Evolutionary conservation across 2,888 invertebrate genomes (phyloP), one percentile per base, ranked within the genome.

Genomic region (Sympetrum striolatum): DNA sequence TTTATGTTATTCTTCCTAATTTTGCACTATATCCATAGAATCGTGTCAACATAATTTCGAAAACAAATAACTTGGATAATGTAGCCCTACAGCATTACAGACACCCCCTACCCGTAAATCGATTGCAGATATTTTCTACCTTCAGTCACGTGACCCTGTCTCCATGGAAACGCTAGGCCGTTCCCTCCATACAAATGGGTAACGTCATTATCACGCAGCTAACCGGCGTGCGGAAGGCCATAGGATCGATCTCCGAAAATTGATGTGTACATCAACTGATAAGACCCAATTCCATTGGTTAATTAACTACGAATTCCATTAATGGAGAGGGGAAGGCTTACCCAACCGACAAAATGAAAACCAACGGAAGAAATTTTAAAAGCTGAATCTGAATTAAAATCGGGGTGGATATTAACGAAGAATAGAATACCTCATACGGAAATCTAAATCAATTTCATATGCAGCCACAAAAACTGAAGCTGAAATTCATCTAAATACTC

Each of bases 61-160:
- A 73, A 64, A 64, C 64, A 64, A 73, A 73, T 31, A 31, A 10
- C 31, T 25, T 31, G 2, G 25, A 73, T 73, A 31, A 4, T 14
- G 31, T 31, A 73, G 10, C 31, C 31, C 31, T 73, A 31, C n/a
- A 64, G 64, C 64, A 73, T 73, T 31, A 25, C 31, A 73, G 25
- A 25, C 53, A 58, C 58, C 22, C 58, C 22, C 86, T 58, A n/a
- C 60, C 53, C 35, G 37, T 35, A 86, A 86, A 86, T 86, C 60
- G 86, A 81, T 81, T 37, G 81, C 81, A 81, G 81, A 81, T 81
- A 81, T 81, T 81, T 81, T 81, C 39, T 39, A 81, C 81, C 44
- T 44, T 22, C 37, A 31, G 81, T 81, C 81, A 81, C 81, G 81
- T 81, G 81, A 81, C 37, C 81, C 81, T 39, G 81, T 81, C 81